Conservation (phyloP, 1,140 invertebrate genomes). For the Daktulosphaira vitifoliae region DNA sequence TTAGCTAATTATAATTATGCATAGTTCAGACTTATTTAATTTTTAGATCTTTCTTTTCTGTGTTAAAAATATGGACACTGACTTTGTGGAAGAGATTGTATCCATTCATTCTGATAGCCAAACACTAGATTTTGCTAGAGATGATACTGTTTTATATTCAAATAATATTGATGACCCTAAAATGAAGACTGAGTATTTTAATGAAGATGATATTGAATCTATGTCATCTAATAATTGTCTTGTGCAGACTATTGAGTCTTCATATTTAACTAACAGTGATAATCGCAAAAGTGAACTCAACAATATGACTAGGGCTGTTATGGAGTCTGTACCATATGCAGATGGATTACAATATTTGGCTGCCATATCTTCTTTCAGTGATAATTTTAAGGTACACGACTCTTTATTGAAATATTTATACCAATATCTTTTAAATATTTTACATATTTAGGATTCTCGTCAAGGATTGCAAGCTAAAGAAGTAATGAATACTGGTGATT, state of each 20-base stretch:
- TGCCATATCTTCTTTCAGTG: slow-evolving; percentile 34
- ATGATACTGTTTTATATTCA: neutral
- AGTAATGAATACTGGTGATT: neutral
- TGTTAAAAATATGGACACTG: slow-evolving; percentile 3
- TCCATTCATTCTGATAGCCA: neutral
- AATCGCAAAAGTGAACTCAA: neutral
- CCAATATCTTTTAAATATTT: neutral
- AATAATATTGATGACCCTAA: neutral
- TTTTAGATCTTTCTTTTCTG: neutral
- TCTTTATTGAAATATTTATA: neutral
- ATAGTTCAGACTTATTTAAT: slow-evolving; percentile 12
- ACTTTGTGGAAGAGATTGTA: slow-evolving; percentile 24
- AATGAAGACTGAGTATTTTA: slow-evolving; percentile 3
- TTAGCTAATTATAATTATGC: no score
- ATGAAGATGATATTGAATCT: neutral
- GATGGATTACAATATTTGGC: slow-evolving; percentile 35
- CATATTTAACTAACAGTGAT: slow-evolving; percentile 8
- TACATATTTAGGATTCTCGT: neutral
- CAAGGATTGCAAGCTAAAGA: neutral
- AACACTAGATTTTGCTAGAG: slow-evolving; percentile 6
- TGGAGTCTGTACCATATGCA: slow-evolving; percentile 32
- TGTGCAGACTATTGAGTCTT: slow-evolving; percentile 6
- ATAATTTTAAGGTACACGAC: slow-evolving; percentile 33
- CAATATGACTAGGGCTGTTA: slow-evolving; percentile 22
- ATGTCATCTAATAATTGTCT: slow-evolving; percentile 16